phyloP scores from a whole-genome alignment of 2,797 vertebrate genomes.

The Gymnothorax javanicus region DNA sequence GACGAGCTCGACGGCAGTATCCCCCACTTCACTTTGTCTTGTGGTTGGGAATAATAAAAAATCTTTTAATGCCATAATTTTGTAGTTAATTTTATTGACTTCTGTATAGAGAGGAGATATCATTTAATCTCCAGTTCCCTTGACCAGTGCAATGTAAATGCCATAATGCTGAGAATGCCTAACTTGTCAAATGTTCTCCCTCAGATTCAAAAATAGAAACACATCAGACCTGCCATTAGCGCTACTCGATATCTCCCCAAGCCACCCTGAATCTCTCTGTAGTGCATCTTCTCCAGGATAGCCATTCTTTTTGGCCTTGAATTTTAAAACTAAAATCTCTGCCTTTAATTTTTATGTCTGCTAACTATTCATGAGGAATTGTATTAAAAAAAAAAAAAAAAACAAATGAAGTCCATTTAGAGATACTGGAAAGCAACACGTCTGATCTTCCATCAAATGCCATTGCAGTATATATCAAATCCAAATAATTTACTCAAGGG shows the following conservation, averaged over 20 bases:
- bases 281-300: neutral
- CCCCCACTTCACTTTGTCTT: too few relatives aligned
- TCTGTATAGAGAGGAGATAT: neutral
- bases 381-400: neutral
- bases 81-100: neutral
- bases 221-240: neutral
- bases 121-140: neutral
- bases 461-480: conserved; percentile 29
- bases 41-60: too few relatives aligned
- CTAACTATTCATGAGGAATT: conserved; percentile 35
- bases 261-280: neutral
- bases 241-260: neutral
- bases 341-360: conserved; percentile 28
- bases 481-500: conserved; percentile 33
- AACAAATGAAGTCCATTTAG: conserved; percentile 28
- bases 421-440: conserved; percentile 33
- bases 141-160: neutral
- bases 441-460: conserved; percentile 34
- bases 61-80: neutral
- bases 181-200: neutral
- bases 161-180: neutral
- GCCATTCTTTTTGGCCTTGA: neutral
- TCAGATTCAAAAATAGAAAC: conserved; percentile 17
- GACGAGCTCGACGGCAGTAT: too few relatives aligned
- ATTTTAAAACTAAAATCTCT: conserved; percentile 4